Conservation (phyloP, 2,113 vertebrate species). For the Fulica atra region DNA sequence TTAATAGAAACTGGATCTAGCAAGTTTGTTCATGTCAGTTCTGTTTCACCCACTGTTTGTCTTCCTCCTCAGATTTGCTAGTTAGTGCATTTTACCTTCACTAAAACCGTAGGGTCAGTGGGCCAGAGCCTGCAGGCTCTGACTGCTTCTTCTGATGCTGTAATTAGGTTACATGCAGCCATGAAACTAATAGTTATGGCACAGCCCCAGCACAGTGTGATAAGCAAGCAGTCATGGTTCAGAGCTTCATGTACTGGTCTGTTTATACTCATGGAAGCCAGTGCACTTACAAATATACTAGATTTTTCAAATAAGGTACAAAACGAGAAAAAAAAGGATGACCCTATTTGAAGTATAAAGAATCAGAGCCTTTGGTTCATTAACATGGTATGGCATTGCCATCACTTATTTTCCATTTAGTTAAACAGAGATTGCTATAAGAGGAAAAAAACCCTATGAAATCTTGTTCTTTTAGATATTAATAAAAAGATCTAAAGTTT, state of each 20-base stretch:
- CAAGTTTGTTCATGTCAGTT: background rate
- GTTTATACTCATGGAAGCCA: background rate
- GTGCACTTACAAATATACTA: background rate
- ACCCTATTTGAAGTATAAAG: background rate
- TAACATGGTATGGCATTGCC: background rate
- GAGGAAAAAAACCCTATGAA: background rate
- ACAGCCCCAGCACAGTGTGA: background rate
- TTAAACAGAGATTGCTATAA: background rate
- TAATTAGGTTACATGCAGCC: background rate
- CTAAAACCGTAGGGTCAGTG: background rate
- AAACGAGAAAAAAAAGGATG: background rate
- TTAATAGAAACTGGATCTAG: background rate
- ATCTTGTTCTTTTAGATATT: background rate
- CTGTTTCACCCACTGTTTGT: background rate
- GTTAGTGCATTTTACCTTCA: background rate
- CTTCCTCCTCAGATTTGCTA: background rate
- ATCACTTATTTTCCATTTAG: background rate
- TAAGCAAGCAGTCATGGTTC: background rate
- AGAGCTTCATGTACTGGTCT: background rate
- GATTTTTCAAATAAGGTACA: background rate
- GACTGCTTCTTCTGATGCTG: background rate
- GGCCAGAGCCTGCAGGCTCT: background rate
- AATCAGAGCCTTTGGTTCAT: background rate
- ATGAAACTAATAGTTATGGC: background rate
- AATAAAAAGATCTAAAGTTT: background rate